phyloP scores from a whole-genome alignment of 2,888 invertebrate species.

The Caenorhabditis macrosperma region DNA sequence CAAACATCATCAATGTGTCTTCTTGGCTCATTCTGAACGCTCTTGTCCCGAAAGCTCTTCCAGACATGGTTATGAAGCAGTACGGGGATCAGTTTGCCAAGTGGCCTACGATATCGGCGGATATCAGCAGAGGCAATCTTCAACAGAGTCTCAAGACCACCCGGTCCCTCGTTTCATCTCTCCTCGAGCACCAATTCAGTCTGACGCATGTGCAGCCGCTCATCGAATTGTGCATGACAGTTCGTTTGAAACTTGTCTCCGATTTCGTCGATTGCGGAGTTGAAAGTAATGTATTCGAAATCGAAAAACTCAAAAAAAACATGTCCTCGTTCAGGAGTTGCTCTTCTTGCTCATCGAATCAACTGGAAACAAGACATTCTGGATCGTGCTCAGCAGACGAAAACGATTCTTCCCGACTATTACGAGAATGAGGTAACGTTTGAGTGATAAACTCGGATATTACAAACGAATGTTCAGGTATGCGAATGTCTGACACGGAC shows the following conservation, averaged over 20 bases:
- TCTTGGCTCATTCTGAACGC: constrained; percentile 80
- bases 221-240: constrained; percentile 77
- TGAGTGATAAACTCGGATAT: background rate
- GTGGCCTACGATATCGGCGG: constrained; percentile 73
- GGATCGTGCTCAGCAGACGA: constrained; percentile 68
- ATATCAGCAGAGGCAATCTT: constrained; percentile 66
- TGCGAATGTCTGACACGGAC: constrained; percentile 74
- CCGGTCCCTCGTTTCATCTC: constrained; percentile 70
- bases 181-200: constrained; percentile 72
- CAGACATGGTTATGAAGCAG: constrained; percentile 48
- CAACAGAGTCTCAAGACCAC: constrained; percentile 72
- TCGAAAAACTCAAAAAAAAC: background rate
- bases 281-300: constrained; percentile 56
- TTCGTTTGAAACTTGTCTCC: constrained; percentile 75
- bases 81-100: constrained; percentile 73
- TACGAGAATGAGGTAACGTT: constrained; percentile 75
- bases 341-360: constrained; percentile 72
- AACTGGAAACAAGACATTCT: constrained; percentile 78
- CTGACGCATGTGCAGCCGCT: constrained; percentile 75
- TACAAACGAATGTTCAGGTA: constrained; percentile 54
- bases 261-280: constrained; percentile 70
- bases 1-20: constrained; percentile 76
- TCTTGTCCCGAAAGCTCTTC: constrained; percentile 71
- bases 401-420: constrained; percentile 78
- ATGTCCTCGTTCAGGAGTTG: constrained; percentile 52